Conservation (phyloP, 2,888 invertebrate genomes). For the Coleophora deauratella region DNA sequence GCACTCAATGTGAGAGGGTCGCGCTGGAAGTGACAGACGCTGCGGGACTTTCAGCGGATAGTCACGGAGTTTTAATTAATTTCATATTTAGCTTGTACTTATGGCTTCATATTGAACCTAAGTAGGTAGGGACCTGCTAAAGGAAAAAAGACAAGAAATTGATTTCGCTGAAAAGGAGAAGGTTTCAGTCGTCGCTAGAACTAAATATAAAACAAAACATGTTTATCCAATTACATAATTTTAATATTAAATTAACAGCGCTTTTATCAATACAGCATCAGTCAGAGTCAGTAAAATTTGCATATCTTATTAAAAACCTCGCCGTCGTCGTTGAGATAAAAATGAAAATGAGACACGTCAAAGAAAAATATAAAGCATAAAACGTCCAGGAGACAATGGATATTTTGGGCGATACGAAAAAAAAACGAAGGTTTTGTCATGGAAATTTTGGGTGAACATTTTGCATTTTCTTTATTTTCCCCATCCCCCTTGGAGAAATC, state of each 20-base stretch:
- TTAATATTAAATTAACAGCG: conserved; percentile 1
- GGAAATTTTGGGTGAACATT: conserved; percentile 69
- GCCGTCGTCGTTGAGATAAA: conserved; percentile 54
- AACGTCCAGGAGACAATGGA: conserved; percentile 64
- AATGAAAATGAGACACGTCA: conserved; percentile 69
- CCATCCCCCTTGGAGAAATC: conserved; percentile 51
- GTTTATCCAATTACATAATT: not conserved
- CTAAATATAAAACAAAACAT: too few relatives aligned
- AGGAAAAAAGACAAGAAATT: not conserved
- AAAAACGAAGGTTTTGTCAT: conserved; percentile 66
- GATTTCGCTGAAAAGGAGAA: too few relatives aligned
- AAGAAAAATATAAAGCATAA: conserved; percentile 57
- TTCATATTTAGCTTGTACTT: conserved; percentile 19
- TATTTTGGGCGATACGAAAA: conserved; percentile 66
- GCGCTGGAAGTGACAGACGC: conserved; percentile 45
- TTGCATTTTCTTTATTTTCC: conserved; percentile 69
- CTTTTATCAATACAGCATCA: conserved; percentile 37
- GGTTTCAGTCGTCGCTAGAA: too few relatives aligned
- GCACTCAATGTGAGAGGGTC: conserved; percentile 36
- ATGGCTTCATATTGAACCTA: not conserved
- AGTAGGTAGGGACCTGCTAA: not conserved
- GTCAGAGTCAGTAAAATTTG: conserved; percentile 53
- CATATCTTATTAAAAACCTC: conserved; percentile 71
- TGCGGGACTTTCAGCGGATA: conserved; percentile 9
- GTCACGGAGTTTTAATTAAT: conserved; percentile 31